These are phyloP conservation scores for Invenusta paracnida DNA, from an alignment of 2,888 invertebrate genomes.

Conservation along the genomic window DNA sequence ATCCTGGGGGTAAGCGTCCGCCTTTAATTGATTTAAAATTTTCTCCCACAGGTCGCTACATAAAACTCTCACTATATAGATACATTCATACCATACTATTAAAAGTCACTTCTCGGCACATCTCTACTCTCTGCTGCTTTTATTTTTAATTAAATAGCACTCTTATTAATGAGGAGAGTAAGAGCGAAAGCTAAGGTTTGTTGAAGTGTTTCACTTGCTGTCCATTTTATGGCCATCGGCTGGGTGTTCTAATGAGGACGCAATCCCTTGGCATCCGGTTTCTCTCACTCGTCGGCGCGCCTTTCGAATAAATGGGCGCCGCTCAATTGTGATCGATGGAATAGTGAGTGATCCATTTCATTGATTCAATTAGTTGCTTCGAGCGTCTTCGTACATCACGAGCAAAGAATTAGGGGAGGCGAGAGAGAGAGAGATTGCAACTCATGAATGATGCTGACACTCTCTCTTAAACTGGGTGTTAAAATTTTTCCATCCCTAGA, in stretches of 20 bases:
- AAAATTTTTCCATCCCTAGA: no score
- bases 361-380: constrained; percentile 16
- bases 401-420: neutral
- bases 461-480: no score
- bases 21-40: no score
- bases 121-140: no score
- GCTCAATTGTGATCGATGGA: neutral
- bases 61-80: no score
- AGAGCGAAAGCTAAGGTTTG: neutral
- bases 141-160: neutral
- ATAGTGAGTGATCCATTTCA: neutral
- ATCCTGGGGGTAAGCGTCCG: no score
- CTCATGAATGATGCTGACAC: neutral
- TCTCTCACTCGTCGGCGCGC: neutral
- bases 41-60: no score
- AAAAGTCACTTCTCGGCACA: no score
- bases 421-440: neutral
- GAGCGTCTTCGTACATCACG: neutral
- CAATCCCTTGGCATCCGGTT: neutral
- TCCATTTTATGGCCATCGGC: neutral
- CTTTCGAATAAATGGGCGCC: no score
- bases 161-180: no score
- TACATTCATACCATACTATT: no score
- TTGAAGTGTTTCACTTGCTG: neutral
- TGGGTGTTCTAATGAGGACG: constrained; percentile 9